Conservation (phyloP, 1,140 invertebrate species). For the Drosophila tsacasi region DNA sequence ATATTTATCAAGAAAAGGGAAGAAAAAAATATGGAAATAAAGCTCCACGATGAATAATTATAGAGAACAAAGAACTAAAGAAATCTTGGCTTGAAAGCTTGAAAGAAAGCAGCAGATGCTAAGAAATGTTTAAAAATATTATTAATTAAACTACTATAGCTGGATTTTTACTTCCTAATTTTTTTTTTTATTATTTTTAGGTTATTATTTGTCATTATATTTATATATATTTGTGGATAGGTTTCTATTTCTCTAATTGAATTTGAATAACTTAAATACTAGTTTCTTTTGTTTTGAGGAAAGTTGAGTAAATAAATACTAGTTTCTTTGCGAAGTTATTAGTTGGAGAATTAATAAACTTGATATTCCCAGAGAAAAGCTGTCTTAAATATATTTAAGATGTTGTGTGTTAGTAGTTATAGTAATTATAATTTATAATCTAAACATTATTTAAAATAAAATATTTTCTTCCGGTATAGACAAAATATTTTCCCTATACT, state of each 20-base stretch:
- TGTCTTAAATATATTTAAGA: too few species aligned
- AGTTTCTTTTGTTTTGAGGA: slow-evolving; percentile 5
- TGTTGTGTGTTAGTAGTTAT: too few species aligned
- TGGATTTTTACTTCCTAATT: background rate
- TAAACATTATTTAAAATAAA: too few species aligned
- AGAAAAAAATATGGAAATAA: slow-evolving; percentile 6
- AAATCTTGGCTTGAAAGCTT: background rate
- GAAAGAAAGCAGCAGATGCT: background rate
- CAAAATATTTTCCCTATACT: background rate
- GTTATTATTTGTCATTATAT: background rate
- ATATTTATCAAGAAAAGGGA: background rate
- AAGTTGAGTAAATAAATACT: background rate
- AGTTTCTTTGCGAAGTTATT: background rate
- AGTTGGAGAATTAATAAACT: background rate
- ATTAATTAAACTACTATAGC: background rate
- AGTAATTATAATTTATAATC: too few species aligned
- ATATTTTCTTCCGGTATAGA: too few species aligned
- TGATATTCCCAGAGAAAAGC: background rate
- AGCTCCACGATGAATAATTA: slow-evolving; percentile 7
- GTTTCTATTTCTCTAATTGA: background rate
- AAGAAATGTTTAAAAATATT: background rate
- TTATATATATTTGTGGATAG: background rate
- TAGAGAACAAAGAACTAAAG: slow-evolving; percentile 1
- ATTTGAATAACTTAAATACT: slow-evolving; percentile 2
- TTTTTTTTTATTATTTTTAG: too few species aligned